These are phyloP conservation scores for Leptodactylus fallax DNA, from an alignment of 2,797 vertebrate genomes.

Conservation along the genomic window DNA sequence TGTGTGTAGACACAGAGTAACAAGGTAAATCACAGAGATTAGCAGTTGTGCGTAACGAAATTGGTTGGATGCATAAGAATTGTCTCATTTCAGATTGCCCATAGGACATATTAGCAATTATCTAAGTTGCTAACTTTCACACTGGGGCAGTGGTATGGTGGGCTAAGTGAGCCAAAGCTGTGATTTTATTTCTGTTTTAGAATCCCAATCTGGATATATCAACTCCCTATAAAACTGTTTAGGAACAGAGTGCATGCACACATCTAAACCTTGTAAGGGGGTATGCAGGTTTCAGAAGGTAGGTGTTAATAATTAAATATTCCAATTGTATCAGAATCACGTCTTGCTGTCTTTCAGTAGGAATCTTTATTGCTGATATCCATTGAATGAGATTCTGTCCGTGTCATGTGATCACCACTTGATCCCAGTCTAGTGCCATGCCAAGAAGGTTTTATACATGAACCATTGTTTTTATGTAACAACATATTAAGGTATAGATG, in stretches of 20 bases:
- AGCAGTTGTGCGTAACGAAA: constrained; percentile 40
- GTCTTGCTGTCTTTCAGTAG: too few species aligned
- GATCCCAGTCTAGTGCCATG: too few species aligned
- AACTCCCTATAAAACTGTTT: background rate
- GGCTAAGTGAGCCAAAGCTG: constrained; percentile 26
- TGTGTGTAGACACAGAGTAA: background rate
- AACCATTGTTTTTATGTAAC: too few species aligned
- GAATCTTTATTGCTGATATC: too few species aligned
- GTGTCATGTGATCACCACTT: too few species aligned
- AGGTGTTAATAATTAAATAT: background rate
- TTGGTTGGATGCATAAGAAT: constrained; percentile 46
- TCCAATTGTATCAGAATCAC: too few species aligned
- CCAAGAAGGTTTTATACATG: too few species aligned
- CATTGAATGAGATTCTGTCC: too few species aligned
- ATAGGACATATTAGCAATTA: constrained; percentile 57
- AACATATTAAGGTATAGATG: too few species aligned
- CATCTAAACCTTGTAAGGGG: background rate
- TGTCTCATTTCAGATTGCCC: constrained; percentile 47
- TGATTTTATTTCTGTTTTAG: constrained; percentile 29
- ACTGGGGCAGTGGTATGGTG: constrained; percentile 32
- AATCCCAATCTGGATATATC: background rate
- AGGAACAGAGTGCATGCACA: background rate
- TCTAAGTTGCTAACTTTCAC: constrained; percentile 45
- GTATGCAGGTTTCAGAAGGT: background rate
- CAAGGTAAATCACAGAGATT: constrained; percentile 31